These are phyloP conservation scores for Lamellibrachia columna DNA, from an alignment of 2,888 invertebrate species.

Conservation along the genomic window DNA sequence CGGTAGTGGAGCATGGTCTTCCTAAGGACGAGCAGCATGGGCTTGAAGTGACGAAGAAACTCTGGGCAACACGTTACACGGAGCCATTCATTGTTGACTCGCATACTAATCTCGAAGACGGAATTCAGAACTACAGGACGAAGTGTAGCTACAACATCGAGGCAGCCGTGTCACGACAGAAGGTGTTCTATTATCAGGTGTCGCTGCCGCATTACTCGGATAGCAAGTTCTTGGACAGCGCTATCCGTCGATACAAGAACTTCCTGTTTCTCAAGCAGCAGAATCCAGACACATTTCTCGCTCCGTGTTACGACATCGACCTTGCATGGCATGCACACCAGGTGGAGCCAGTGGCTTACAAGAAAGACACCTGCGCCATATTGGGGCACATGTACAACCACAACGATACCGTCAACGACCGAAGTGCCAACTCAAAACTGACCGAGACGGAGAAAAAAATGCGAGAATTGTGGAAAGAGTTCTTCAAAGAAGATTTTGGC, in stretches of 20 bases:
- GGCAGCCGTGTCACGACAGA: conserved; percentile 65
- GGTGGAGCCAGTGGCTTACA: conserved; percentile 60
- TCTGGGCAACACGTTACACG: conserved; percentile 54
- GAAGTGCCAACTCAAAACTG: conserved; percentile 64
- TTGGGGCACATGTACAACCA: conserved; percentile 65
- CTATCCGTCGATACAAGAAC: conserved; percentile 63
- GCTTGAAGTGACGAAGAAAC: conserved; percentile 49
- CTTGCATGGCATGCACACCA: conserved; percentile 69
- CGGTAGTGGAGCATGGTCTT: conserved; percentile 65
- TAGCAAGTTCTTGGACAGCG: conserved; percentile 63
- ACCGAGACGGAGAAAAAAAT: conserved; percentile 64
- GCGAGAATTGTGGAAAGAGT: conserved; percentile 64
- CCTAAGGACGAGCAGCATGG: conserved; percentile 51
- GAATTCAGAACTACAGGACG: conserved; percentile 17
- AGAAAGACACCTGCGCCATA: conserved; percentile 55
- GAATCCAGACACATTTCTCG: conserved; percentile 65
- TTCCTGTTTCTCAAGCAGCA: conserved; percentile 65
- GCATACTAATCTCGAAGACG: conserved; percentile 24
- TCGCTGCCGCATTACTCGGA: conserved; percentile 67
- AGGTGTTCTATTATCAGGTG: conserved; percentile 67
- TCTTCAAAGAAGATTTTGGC: conserved; percentile 63
- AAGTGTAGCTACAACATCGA: conserved; percentile 61
- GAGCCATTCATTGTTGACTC: conserved; percentile 50
- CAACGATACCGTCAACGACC: conserved; percentile 67
- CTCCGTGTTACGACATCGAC: conserved; percentile 69